phyloP scores from a whole-genome alignment of 1,140 invertebrate genomes.

The Tetragnatha versicolor region DNA sequence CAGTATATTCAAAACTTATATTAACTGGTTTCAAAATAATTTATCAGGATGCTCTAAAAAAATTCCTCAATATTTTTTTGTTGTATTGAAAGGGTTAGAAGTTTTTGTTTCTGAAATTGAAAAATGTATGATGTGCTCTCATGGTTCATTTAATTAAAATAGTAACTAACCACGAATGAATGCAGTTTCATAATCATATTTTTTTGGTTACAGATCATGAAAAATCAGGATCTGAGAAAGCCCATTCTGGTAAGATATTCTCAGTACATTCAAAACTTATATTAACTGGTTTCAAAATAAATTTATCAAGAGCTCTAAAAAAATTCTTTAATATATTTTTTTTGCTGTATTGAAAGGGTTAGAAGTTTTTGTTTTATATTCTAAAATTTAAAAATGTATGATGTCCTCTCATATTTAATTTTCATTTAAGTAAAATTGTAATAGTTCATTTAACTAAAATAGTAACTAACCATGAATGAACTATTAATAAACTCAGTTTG shows the following conservation, averaged over 20 bases:
- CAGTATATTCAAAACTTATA: no score
- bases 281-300: neutral
- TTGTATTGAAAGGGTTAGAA: neutral
- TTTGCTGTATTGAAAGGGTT: neutral
- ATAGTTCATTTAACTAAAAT: neutral
- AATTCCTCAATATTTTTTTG: neutral
- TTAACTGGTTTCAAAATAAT: neutral
- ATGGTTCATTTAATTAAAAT: neutral
- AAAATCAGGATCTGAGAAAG: conserved; percentile 6
- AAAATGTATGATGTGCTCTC: neutral
- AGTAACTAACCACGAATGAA: neutral
- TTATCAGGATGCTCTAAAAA: neutral
- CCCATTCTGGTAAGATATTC: conserved; percentile 6
- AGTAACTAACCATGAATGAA: neutral
- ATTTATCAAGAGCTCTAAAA: neutral
- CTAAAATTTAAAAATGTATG: neutral
- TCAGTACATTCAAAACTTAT: neutral
- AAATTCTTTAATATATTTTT: neutral
- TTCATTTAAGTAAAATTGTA: neutral
- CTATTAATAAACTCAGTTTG: neutral
- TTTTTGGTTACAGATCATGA: conserved; percentile 15
- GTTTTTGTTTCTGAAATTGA: neutral
- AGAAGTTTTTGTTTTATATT: neutral
- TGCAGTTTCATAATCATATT: neutral
- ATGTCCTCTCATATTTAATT: neutral